A percentile compares a stretch with the other conserved stretches of the same genome.
These are phyloP conservation scores for Spodoptera picta DNA, from an alignment of 2,888 invertebrate genomes.

Conservation along the genomic window DNA sequence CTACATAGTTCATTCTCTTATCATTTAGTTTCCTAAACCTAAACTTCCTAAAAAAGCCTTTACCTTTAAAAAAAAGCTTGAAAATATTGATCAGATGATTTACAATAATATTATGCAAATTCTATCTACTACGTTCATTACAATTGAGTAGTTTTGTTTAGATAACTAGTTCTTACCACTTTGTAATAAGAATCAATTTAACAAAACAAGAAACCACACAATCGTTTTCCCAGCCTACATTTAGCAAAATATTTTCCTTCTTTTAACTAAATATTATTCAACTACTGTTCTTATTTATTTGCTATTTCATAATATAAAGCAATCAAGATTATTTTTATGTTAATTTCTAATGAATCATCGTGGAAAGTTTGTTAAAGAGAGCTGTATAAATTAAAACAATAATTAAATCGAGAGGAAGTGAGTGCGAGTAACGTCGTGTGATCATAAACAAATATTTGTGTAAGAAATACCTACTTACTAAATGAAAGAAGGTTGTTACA, in stretches of 20 bases:
- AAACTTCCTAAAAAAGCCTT: too few relatives aligned
- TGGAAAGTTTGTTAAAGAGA: conserved; percentile 6
- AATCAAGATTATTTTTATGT: background rate
- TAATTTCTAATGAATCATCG: conserved; percentile 15
- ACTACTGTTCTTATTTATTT: background rate
- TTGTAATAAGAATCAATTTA: too few relatives aligned
- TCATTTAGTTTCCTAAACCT: too few relatives aligned
- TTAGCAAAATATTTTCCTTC: background rate
- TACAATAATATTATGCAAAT: too few relatives aligned
- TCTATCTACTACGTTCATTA: too few relatives aligned
- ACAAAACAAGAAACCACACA: too few relatives aligned
- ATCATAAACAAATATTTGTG: conserved; percentile 47
- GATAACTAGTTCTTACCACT: too few relatives aligned
- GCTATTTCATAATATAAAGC: conserved; percentile 1
- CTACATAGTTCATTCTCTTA: too few relatives aligned
- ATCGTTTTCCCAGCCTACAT: too few relatives aligned
- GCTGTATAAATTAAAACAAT: conserved; percentile 4
- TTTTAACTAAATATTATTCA: background rate
- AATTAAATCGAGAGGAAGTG: conserved; percentile 15
- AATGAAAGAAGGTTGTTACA: conserved; percentile 35
- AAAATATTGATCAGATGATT: too few relatives aligned
- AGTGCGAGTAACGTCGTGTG: conserved; percentile 19
- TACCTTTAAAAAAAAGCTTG: too few relatives aligned
- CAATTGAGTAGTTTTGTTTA: too few relatives aligned
- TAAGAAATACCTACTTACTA: conserved; percentile 26